Percentiles rank a stretch among this genome's conserved stretches.
Conservation (phyloP, 37 sponge, comb jelly and placozoan genomes). For the Haliclona indistincta region DNA sequence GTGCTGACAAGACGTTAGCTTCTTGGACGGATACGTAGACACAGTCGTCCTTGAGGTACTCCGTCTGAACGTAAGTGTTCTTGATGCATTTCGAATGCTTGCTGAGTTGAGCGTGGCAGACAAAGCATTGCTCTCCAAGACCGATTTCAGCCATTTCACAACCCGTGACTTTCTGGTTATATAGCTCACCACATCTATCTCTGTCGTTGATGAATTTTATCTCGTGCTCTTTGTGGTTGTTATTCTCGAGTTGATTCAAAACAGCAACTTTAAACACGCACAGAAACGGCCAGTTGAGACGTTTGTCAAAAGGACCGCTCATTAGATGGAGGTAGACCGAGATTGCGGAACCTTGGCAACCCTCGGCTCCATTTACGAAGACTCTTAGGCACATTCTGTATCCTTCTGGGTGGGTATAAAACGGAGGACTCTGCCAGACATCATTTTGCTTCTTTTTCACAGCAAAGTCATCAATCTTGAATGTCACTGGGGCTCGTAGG, state of each 20-base stretch:
- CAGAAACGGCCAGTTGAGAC: conserved; percentile 35
- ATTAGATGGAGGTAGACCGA: conserved; percentile 1
- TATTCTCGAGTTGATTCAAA: conserved; percentile 5
- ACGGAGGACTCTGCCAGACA: neutral
- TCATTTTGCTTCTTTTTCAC: neutral
- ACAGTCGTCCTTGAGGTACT: conserved; percentile 19
- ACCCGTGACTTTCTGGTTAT: conserved; percentile 2
- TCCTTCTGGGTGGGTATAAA: conserved; percentile 4
- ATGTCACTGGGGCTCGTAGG: neutral
- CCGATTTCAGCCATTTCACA: conserved; percentile 16
- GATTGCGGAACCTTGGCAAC: conserved; percentile 3
- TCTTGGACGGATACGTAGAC: conserved; percentile 1
- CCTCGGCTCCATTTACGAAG: neutral
- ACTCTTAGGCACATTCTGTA: conserved; percentile 17
- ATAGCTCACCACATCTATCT: neutral
- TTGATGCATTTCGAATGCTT: neutral
- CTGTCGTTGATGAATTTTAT: neutral
- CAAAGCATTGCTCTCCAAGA: conserved; percentile 8
- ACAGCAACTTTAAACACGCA: conserved; percentile 9
- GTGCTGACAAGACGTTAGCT: conserved; percentile 11
- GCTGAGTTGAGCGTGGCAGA: conserved; percentile 1
- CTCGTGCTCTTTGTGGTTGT: neutral
- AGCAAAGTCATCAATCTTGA: neutral
- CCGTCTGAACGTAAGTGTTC: too few species aligned
- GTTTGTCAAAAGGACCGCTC: conserved; percentile 19